Evolutionary conservation across 2,797 vertebrate genomes (phyloP).

Genomic region (Alauda arvensis): DNA sequence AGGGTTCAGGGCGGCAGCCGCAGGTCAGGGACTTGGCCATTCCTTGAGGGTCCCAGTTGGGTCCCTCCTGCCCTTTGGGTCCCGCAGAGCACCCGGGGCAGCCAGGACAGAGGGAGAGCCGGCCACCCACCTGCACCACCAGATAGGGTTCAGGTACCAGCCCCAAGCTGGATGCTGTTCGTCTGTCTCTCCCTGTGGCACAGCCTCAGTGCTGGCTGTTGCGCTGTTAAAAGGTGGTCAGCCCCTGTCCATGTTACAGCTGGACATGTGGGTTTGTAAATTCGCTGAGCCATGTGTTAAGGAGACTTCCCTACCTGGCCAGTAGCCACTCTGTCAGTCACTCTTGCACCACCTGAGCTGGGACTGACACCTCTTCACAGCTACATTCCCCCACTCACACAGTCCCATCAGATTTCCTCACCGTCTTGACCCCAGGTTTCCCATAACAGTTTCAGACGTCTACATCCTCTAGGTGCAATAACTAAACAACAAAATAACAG

Average conservation of each 20-base stretch:
- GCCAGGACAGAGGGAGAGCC: background rate
- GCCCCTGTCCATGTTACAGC: fast-evolving
- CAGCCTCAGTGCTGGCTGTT: background rate
- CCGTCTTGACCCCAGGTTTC: background rate
- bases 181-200: fast-evolving
- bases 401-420: background rate
- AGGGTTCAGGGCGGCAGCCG: background rate
- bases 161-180: fast-evolving
- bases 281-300: background rate
- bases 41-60: no score
- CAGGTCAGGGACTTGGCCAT: background rate
- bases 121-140: fast-evolving
- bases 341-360: background rate
- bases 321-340: background rate
- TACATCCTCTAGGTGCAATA: background rate
- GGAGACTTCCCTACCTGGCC: background rate
- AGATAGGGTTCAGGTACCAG: fast-evolving
- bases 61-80: background rate
- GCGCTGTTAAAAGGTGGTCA: fast-evolving
- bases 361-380: background rate
- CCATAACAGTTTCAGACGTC: background rate
- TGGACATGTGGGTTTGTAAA: background rate
- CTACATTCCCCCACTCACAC: background rate
- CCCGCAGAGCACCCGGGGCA: fast-evolving
- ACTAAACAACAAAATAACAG: background rate